Evolutionary conservation across 2,113 vertebrate species (phyloP), one percentile per base, ranked within the genome.

Genomic region (Athene noctua): DNA sequence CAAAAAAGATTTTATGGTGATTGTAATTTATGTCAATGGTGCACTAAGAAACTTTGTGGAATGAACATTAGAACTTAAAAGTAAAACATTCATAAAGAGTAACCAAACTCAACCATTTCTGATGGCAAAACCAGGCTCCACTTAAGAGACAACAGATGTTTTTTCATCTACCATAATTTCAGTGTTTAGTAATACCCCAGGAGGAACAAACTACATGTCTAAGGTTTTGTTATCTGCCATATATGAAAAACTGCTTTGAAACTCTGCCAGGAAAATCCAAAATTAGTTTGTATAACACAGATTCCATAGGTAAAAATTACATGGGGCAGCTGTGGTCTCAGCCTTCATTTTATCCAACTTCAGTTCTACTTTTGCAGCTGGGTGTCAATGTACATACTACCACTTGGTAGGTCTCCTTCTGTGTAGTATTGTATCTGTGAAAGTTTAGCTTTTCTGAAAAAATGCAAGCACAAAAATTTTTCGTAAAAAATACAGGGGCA

Each of bases 271-370:
- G 20, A 88, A 93, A 88, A 80, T 27, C 59, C 11, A 61, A 40
- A 47, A 79, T 62, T 27, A 65, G 57, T 81, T 93, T 94, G 55
- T 91, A 16, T 66, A 80, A 80, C 52, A 47, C 15, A 49, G 49
- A 78, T 86, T 73, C 65, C 40, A 8, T 68, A 90, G 79, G 88
- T 93, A 80, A 86, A 79, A 94, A 26, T 54, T 95, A 90, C 81
- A 82, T 19, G 65, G 78, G 62, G 10, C 92, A 96, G 90, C 94
- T 95, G 88, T 66, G 32, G 81, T n/a, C 73, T 96, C 81, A 57
- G 61, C 12, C 46, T 75, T 66, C 0, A 26, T 87, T 91, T 67
- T 55, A 67, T 88, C 49, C 44, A 32, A 34, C 29, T 71, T 79
- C 2, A 5, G 1, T 59, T 72, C 10, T 17, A 11, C 20, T 82